Percentiles rank a stretch among this genome's conserved stretches.
phyloP scores from a whole-genome alignment of 2,797 vertebrate species.

The Propithecus deckenii region DNA sequence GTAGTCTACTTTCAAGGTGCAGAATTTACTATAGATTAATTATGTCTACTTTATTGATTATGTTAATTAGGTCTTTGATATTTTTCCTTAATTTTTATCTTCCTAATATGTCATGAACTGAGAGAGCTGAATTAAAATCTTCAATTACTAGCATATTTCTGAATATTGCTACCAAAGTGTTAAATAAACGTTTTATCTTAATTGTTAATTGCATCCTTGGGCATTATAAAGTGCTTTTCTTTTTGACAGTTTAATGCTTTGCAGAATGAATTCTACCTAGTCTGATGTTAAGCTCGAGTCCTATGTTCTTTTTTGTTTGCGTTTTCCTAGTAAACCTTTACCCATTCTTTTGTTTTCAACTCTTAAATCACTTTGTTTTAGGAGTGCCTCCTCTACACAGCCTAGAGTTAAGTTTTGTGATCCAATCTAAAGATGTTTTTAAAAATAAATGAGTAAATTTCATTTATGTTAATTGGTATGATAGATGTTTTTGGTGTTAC shows the following conservation, averaged over 20 bases:
- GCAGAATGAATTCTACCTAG: not conserved
- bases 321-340: not conserved
- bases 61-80: not conserved
- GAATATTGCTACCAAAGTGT: not conserved
- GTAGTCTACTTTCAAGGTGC: not conserved
- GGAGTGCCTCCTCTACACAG: not conserved
- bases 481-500: not conserved
- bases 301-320: not conserved
- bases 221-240: not conserved
- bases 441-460: not conserved
- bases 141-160: not conserved
- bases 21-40: not conserved
- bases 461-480: not conserved
- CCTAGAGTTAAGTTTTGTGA: not conserved
- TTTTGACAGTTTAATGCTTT: not conserved
- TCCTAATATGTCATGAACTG: not conserved
- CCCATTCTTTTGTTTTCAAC: not conserved
- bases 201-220: not conserved
- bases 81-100: not conserved
- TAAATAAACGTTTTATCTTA: not conserved
- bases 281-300: not conserved
- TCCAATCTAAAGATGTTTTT: not conserved
- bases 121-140: slow-evolving; percentile 22
- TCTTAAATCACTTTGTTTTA: not conserved
- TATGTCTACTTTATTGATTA: not conserved